These are phyloP conservation scores for Drosophila setifemur DNA, from an alignment of 1,140 invertebrate species.

Conservation along the genomic window DNA sequence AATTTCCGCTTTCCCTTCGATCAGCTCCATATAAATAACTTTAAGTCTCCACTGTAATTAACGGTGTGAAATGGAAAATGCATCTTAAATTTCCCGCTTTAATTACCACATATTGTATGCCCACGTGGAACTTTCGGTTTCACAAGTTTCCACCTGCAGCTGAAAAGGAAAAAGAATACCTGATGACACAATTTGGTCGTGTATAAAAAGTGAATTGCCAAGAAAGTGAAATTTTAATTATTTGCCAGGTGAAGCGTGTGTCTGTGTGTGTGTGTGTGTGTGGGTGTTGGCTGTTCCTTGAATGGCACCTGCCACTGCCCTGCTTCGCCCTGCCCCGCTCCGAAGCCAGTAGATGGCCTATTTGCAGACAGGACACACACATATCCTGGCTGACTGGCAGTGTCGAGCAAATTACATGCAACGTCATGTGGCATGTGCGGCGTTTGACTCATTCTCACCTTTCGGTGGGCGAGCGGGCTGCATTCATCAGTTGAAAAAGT, in stretches of 20 bases:
- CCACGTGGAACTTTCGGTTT: constrained; percentile 25
- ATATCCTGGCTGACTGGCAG: constrained; percentile 52
- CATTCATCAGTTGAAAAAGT: constrained; percentile 65
- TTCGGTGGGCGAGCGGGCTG: constrained; percentile 25
- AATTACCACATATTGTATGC: background rate
- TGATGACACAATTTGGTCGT: constrained; percentile 71
- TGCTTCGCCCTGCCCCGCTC: constrained; percentile 7
- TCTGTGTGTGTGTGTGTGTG: background rate
- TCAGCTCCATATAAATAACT: background rate
- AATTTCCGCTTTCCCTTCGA: background rate
- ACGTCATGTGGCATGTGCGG: constrained; percentile 75
- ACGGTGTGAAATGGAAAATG: background rate
- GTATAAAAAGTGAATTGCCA: constrained; percentile 75
- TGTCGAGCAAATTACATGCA: constrained; percentile 76
- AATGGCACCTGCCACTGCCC: constrained; percentile 55
- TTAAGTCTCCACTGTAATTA: background rate
- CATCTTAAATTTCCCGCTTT: background rate
- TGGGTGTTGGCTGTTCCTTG: constrained; percentile 45
- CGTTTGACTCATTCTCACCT: constrained; percentile 75
- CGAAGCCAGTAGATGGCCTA: constrained; percentile 61
- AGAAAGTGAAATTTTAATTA: constrained; percentile 82
- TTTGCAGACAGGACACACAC: constrained; percentile 72
- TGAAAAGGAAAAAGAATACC: constrained; percentile 37
- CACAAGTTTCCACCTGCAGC: background rate
- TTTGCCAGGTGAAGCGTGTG: constrained; percentile 52